phyloP scores from a whole-genome alignment of 2,888 invertebrate genomes.

The Disparrhopalites patrizii region DNA sequence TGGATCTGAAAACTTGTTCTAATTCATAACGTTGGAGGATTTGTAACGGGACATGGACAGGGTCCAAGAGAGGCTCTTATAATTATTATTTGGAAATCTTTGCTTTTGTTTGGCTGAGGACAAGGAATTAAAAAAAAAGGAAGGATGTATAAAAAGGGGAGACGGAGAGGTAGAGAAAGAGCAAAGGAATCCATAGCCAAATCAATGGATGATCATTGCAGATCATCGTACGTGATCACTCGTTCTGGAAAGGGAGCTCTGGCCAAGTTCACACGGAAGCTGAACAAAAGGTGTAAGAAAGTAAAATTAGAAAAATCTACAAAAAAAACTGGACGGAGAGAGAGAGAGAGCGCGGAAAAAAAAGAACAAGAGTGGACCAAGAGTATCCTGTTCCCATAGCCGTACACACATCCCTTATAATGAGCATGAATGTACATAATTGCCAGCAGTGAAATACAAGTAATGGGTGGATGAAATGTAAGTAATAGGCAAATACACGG shows the following conservation, averaged over 20 bases:
- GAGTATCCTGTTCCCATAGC: constrained; percentile 25
- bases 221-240: neutral
- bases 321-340: constrained; percentile 1
- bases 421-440: no score
- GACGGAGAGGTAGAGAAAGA: no score
- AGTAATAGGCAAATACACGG: no score
- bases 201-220: neutral
- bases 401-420: neutral
- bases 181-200: neutral
- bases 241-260: neutral
- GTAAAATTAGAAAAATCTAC: neutral
- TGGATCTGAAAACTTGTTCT: no score
- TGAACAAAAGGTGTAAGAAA: neutral
- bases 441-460: no score
- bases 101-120: no score
- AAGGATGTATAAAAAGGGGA: no score
- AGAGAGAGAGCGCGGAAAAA: neutral
- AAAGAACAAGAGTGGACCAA: constrained; percentile 14
- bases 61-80: neutral
- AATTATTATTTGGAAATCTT: neutral
- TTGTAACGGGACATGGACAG: no score
- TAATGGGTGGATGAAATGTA: no score
- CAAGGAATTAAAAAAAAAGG: no score
- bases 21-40: no score
- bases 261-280: constrained; percentile 22